These are phyloP conservation scores for Pteropus rufus DNA, from an alignment of 2,797 vertebrate species.

Conservation along the genomic window DNA sequence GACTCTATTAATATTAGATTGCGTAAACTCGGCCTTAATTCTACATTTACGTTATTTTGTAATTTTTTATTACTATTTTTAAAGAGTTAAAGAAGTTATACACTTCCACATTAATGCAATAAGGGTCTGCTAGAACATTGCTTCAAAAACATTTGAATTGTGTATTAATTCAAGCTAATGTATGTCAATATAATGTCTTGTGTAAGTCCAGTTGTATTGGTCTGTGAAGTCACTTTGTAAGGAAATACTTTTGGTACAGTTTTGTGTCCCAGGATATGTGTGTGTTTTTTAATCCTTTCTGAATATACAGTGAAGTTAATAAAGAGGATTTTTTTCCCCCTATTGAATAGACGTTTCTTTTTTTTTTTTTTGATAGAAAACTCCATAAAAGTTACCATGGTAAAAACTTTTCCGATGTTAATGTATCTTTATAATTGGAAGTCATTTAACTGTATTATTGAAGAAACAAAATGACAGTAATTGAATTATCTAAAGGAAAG, in stretches of 20 bases:
- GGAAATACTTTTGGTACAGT: conserved; percentile 63
- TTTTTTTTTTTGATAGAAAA: conserved; percentile 34
- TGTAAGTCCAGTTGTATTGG: conserved; percentile 14
- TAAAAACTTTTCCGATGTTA: neutral
- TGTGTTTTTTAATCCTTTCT: conserved; percentile 70
- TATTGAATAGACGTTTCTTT: conserved; percentile 15
- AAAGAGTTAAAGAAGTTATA: conserved; percentile 53
- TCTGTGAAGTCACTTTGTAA: conserved; percentile 68
- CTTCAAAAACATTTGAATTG: conserved; percentile 32
- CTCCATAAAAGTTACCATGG: neutral
- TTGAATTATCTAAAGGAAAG: neutral
- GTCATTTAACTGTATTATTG: neutral
- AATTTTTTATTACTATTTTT: conserved; percentile 78
- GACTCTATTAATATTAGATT: conserved; percentile 67
- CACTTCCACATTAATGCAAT: conserved; percentile 48
- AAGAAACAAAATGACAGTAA: neutral
- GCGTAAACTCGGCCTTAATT: conserved; percentile 67
- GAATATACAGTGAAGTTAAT: conserved; percentile 62
- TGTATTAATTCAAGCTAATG: conserved; percentile 39
- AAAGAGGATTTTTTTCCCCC: conserved; percentile 59
- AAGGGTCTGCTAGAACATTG: conserved; percentile 44
- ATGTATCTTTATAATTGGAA: neutral
- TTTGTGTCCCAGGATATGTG: conserved; percentile 54
- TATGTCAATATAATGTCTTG: conserved; percentile 13
- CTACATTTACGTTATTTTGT: conserved; percentile 72